phyloP scores from a whole-genome alignment of 2,113 vertebrate species.

The Clarias magur region DNA sequence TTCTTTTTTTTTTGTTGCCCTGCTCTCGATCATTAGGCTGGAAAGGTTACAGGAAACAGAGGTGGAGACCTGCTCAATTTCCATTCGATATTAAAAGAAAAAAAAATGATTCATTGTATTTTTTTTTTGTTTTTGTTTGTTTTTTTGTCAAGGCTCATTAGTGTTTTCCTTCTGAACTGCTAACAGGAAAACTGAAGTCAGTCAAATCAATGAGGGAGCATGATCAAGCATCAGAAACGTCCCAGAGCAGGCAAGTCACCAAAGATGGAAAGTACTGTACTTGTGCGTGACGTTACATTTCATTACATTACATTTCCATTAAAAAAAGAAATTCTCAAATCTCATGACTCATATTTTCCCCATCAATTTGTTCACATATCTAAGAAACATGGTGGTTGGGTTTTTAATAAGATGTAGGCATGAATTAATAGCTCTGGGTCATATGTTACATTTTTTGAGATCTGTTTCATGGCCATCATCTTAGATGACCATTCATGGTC shows the following conservation, averaged over 20 bases:
- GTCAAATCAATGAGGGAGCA: constrained; percentile 23
- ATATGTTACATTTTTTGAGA: neutral
- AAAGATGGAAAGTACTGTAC: neutral
- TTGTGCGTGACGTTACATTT: neutral
- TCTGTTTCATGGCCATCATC: neutral
- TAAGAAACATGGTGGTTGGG: neutral
- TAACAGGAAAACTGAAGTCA: constrained; percentile 40
- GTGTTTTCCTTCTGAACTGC: neutral
- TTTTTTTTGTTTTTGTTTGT: no score
- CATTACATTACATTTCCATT: neutral
- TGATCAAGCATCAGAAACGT: constrained; percentile 43
- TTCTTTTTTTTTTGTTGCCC: neutral
- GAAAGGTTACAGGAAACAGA: constrained; percentile 22
- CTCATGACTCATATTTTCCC: neutral
- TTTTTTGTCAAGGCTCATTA: constrained; percentile 1
- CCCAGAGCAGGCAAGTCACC: constrained; percentile 35
- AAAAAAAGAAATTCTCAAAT: neutral
- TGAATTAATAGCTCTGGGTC: neutral
- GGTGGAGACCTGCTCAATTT: neutral
- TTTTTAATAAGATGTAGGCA: neutral
- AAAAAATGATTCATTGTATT: neutral
- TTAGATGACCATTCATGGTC: neutral
- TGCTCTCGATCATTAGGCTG: neutral
- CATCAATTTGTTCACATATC: neutral
- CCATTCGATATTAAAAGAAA: neutral